These are phyloP conservation scores for Coelinius sp. DNA, from an alignment of 2,888 invertebrate genomes.

Conservation along the genomic window DNA sequence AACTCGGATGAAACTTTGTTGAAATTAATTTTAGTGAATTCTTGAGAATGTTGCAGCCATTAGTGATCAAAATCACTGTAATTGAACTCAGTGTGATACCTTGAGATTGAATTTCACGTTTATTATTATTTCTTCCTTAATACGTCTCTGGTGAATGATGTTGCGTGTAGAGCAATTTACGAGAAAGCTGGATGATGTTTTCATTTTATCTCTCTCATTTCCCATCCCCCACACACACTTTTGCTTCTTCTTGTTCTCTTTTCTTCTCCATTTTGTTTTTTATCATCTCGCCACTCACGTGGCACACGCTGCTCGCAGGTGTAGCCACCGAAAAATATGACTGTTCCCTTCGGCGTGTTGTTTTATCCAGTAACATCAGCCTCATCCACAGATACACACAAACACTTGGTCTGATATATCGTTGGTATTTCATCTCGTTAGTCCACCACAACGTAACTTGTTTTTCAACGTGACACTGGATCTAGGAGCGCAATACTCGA, in stretches of 20 bases:
- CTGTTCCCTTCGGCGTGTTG: slow-evolving; percentile 17
- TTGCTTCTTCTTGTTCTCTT: neutral
- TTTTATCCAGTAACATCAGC: slow-evolving; percentile 16
- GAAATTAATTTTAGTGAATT: neutral
- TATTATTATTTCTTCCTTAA: slow-evolving; percentile 5
- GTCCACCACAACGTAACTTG: slow-evolving; percentile 20
- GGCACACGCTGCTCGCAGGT: slow-evolving; percentile 31
- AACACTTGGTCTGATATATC: slow-evolving; percentile 26
- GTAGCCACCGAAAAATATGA: slow-evolving; percentile 33
- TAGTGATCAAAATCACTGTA: neutral
- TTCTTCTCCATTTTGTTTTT: neutral
- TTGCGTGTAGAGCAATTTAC: slow-evolving; percentile 8
- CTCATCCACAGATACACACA: slow-evolving; percentile 4
- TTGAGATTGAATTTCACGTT: neutral
- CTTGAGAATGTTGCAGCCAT: neutral
- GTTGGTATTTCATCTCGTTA: slow-evolving; percentile 33
- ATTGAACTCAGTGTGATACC: slow-evolving; percentile 9
- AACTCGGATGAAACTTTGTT: neutral
- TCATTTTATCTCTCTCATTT: slow-evolving; percentile 19
- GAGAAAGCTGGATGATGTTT: slow-evolving; percentile 15
- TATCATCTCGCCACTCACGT: slow-evolving; percentile 3
- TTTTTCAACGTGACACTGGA: slow-evolving; percentile 26
- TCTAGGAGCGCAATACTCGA: slow-evolving; percentile 21
- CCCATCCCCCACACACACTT: neutral
- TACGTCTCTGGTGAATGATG: neutral